Conservation (phyloP, 2,797 vertebrate genomes). For the Melanotaenia nigrans region DNA sequence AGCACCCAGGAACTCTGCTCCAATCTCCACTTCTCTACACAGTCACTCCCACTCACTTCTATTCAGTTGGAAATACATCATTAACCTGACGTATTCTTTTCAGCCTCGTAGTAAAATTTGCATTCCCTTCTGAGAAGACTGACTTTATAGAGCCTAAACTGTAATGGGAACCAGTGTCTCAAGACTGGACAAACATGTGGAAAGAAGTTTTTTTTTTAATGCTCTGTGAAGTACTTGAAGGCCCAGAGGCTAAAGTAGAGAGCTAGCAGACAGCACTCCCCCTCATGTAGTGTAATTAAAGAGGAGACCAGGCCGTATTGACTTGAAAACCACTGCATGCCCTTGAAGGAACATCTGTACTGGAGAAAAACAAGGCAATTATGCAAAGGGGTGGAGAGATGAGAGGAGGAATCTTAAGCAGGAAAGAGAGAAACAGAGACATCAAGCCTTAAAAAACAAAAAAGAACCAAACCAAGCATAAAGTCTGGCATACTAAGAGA, state of each 20-base stretch:
- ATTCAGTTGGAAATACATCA: constrained; percentile 35
- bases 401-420: constrained; percentile 59
- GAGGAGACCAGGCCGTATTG: constrained; percentile 81
- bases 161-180: constrained; percentile 38
- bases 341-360: constrained; percentile 86
- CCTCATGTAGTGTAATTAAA: constrained; percentile 84
- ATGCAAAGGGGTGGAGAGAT: constrained; percentile 71
- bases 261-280: constrained; percentile 74
- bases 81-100: constrained; percentile 46
- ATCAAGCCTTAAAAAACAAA: constrained; percentile 49
- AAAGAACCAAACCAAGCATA: constrained; percentile 40
- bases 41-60: constrained; percentile 55
- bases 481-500: constrained; percentile 38
- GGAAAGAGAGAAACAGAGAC: constrained; percentile 52
- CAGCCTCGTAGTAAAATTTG: constrained; percentile 25
- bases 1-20: constrained; percentile 52
- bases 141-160: constrained; percentile 29
- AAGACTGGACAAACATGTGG: constrained; percentile 59
- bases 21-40: constrained; percentile 48
- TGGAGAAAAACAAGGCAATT: constrained; percentile 86
- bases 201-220: constrained; percentile 32
- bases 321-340: constrained; percentile 82
- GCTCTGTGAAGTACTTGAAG: constrained; percentile 46
- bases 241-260: constrained; percentile 66
- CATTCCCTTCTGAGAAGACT: constrained; percentile 11